Evolutionary conservation across 2,797 vertebrate species (phyloP), one percentile per base, ranked within the genome.

Genomic region (Sitta carolinensis): DNA sequence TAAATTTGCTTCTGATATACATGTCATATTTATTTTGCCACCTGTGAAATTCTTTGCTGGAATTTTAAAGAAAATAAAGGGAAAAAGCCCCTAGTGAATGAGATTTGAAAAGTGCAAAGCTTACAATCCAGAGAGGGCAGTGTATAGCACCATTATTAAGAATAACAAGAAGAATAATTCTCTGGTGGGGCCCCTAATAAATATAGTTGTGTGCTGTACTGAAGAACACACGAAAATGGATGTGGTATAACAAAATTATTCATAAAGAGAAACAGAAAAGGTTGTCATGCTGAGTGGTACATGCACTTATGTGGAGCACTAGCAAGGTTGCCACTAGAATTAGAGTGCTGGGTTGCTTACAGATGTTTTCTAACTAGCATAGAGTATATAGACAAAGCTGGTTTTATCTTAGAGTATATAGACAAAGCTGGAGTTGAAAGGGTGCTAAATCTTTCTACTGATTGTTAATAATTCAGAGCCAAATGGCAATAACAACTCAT

Each of bases 181-280:
- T 98, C 97, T 97, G 95, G 96, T 97, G 97, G 97, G 96, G 91
- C 94, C 91, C 96, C 96, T 97, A 97, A 98, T 97, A 98, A 97
- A 97, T 96, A 97, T 97, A 97, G 96, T 97, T 23, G 57, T 36
- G 86, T 97, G 97, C 97, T 97, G 93, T 98, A 97, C 98, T 97
- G 97, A 97, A 98, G 96, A 98, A 93, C 97, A 93, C 94, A 96
- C 79, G 95, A 97, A 98, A 98, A 98, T 98, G 97, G 97, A 98
- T 97, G 97, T 97, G 97, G 93, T 97, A 95, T 97, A 98, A 97
- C 97, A 98, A 98, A 98, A 98, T 98, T 98, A 98, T 98, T 98
- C 98, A 98, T 98, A 98, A 98, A 97, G 97, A 97, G 96, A 97
- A 98, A 98, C 89, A 90, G 96, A 97, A 96, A 98, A 97, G 87